A percentile compares a stretch with the other conserved stretches of the same genome.
phyloP scores from a whole-genome alignment of 2,113 vertebrate genomes.

The Myotis brandtii region DNA sequence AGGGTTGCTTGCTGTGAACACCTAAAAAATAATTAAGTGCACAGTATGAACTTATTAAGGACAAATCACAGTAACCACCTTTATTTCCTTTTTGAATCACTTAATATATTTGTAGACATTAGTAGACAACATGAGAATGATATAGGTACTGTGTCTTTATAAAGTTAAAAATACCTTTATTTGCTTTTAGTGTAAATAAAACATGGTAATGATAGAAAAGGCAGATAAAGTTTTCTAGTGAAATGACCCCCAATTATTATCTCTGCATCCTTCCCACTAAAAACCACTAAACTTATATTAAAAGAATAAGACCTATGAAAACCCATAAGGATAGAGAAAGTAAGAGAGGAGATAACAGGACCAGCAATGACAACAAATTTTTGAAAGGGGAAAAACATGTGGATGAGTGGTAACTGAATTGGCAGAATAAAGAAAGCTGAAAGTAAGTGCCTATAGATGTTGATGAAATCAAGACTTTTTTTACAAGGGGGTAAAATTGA shows the following conservation, averaged over 20 bases:
- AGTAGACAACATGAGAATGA: not conserved
- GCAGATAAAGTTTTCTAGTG: not conserved
- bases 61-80: not conserved
- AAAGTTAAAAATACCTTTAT: not conserved
- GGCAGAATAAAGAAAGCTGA: not conserved
- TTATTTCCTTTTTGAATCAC: slow-evolving; percentile 38
- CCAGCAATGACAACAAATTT: not conserved
- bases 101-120: not conserved
- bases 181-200: slow-evolving; percentile 16
- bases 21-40: slow-evolving; percentile 39
- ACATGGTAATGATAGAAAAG: not conserved
- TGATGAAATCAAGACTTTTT: not conserved
- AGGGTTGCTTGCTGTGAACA: not conserved
- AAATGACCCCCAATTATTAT: not conserved
- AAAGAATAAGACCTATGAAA: not conserved
- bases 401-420: not conserved
- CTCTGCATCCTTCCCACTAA: not conserved
- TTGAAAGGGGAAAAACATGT: not conserved
- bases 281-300: not conserved
- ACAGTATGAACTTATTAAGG: not conserved
- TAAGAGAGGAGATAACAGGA: not conserved
- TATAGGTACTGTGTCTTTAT: not conserved
- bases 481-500: not conserved
- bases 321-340: not conserved
- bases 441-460: not conserved